phyloP scores from a whole-genome alignment of 2,888 invertebrate genomes.

The Lypha dubia region DNA sequence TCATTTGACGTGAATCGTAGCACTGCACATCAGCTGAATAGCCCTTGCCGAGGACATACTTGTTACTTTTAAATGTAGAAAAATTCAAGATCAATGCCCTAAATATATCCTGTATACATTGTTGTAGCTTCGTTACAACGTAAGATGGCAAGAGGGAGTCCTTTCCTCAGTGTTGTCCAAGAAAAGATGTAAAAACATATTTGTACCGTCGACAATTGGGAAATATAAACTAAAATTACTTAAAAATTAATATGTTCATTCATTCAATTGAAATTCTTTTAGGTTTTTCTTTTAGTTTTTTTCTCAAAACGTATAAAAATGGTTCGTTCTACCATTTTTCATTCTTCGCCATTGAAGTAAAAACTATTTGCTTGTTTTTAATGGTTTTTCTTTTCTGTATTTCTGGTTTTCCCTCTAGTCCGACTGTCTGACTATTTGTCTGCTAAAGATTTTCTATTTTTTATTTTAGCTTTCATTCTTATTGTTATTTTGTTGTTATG shows the following conservation, averaged over 20 bases:
- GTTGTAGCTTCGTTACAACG: too few relatives aligned
- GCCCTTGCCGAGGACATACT: too few relatives aligned
- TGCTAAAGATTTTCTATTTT: background rate
- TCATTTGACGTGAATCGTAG: too few relatives aligned
- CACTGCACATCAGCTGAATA: too few relatives aligned
- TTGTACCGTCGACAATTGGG: too few relatives aligned
- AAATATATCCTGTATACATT: too few relatives aligned
- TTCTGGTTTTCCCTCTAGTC: background rate
- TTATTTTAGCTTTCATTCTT: constrained; percentile 10
- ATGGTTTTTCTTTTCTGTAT: background rate
- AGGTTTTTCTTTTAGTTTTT: background rate
- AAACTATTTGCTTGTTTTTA: constrained; percentile 13
- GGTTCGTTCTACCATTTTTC: background rate
- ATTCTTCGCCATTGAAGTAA: background rate
- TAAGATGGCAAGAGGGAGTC: too few relatives aligned
- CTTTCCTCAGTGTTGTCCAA: too few relatives aligned
- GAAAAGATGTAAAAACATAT: too few relatives aligned
- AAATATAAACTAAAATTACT: background rate
- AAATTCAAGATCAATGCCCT: too few relatives aligned
- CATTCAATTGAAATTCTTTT: background rate
- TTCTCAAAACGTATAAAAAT: constrained; percentile 4
- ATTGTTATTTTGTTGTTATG: constrained; percentile 44
- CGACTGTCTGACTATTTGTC: constrained; percentile 30
- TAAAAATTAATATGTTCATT: background rate
- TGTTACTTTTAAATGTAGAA: too few relatives aligned